Conservation (phyloP, 1,140 invertebrate genomes). For the Ceratina japonica region DNA sequence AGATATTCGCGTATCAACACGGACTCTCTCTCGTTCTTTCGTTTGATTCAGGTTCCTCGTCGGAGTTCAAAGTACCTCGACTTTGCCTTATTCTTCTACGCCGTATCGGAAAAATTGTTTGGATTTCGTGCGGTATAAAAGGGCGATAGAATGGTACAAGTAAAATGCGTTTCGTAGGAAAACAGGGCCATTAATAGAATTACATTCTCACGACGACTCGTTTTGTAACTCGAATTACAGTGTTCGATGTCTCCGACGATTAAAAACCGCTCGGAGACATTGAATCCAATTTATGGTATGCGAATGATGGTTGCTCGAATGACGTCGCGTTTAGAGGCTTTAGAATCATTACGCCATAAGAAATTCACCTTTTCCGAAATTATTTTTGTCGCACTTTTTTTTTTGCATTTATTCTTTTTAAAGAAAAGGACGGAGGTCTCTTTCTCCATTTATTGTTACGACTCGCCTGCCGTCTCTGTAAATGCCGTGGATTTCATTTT, state of each 20-base stretch:
- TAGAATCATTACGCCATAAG: constrained; percentile 11
- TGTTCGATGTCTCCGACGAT: background rate
- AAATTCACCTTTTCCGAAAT: background rate
- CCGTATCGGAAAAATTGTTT: no score
- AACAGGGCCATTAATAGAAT: background rate
- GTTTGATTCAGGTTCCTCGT: background rate
- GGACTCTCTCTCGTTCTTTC: background rate
- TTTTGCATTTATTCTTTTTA: background rate
- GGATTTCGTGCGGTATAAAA: background rate
- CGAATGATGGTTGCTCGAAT: background rate
- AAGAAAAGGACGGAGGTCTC: no score
- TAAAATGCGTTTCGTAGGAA: background rate
- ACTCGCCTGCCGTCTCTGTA: constrained; percentile 18
- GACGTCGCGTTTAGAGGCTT: constrained; percentile 1
- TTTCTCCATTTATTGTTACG: background rate
- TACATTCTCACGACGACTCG: background rate
- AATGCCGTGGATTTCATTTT: constrained; percentile 45
- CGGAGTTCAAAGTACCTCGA: no score
- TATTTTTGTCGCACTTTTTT: background rate
- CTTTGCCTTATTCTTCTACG: no score
- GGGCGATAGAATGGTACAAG: constrained; percentile 1
- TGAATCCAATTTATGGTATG: background rate
- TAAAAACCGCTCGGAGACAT: background rate
- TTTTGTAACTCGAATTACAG: no score
- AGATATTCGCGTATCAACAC: no score